These are phyloP conservation scores for Trachelus troglodyta DNA, from an alignment of 2,888 invertebrate genomes.

Conservation along the genomic window DNA sequence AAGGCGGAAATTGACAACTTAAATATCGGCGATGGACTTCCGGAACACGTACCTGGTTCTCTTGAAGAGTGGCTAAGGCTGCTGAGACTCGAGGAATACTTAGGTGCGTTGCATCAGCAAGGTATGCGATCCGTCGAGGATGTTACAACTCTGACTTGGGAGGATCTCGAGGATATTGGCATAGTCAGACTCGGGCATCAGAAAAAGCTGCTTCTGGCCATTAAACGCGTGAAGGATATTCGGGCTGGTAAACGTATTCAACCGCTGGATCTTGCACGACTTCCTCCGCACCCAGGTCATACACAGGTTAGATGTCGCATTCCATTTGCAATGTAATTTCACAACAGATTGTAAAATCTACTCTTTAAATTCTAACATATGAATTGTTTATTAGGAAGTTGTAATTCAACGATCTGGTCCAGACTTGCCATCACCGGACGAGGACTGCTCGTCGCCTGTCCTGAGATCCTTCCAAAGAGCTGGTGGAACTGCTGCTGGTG, in stretches of 20 bases:
- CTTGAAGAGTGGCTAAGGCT: constrained; percentile 95
- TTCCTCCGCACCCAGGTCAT: constrained; percentile 68
- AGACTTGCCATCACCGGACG: constrained; percentile 63
- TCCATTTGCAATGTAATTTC: no score
- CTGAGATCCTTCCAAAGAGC: constrained; percentile 59
- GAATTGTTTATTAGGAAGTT: constrained; percentile 50
- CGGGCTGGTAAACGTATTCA: constrained; percentile 81
- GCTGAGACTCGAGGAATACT: constrained; percentile 92
- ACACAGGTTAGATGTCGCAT: constrained; percentile 57
- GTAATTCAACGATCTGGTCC: constrained; percentile 61
- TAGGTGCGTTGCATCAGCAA: constrained; percentile 88
- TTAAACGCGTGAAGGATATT: constrained; percentile 95
- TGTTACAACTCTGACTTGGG: constrained; percentile 96
- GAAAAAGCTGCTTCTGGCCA: constrained; percentile 96
- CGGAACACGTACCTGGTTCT: constrained; percentile 93
- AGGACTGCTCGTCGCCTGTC: constrained; percentile 63
- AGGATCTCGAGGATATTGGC: constrained; percentile 98
- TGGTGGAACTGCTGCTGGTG: constrained; percentile 32
- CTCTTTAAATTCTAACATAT: not conserved
- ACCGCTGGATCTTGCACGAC: constrained; percentile 67
- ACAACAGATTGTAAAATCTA: not conserved
- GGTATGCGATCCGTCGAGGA: constrained; percentile 95
- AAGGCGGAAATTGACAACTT: constrained; percentile 96
- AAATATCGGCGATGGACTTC: constrained; percentile 93
- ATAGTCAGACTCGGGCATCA: constrained; percentile 95